A percentile compares a stretch with the other conserved stretches of the same genome.
These are phyloP conservation scores for Chlorocebus sabaeus DNA, from an alignment of 2,113 vertebrate species.

Conservation along the genomic window DNA sequence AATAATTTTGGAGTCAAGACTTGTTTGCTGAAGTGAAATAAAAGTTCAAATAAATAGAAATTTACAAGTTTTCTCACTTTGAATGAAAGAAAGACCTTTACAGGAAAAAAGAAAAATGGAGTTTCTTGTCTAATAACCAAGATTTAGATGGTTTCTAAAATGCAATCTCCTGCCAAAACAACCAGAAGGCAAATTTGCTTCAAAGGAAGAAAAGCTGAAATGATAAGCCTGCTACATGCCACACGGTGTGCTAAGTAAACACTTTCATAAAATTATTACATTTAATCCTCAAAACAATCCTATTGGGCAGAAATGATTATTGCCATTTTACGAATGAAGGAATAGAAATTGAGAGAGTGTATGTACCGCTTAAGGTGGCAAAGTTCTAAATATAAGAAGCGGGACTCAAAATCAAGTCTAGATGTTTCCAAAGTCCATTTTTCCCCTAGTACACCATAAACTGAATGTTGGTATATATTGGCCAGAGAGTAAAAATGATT, in stretches of 20 bases:
- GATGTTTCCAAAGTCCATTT: neutral
- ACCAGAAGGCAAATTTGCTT: neutral
- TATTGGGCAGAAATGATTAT: conserved; percentile 43
- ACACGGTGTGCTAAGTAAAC: neutral
- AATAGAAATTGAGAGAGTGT: neutral
- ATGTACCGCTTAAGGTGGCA: neutral
- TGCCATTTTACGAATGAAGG: neutral
- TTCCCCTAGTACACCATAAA: neutral
- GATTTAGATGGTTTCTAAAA: neutral
- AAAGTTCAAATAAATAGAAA: conserved; percentile 14
- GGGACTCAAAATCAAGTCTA: neutral
- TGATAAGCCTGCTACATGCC: neutral
- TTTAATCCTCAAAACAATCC: conserved; percentile 26
- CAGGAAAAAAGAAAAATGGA: neutral
- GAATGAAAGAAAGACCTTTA: neutral
- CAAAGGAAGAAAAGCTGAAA: neutral
- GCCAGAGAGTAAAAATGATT: conserved; percentile 34
- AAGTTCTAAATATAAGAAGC: neutral
- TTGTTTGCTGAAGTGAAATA: neutral
- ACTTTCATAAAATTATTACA: conserved; percentile 50
- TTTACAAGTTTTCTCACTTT: neutral
- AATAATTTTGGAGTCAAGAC: neutral
- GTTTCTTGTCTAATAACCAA: neutral
- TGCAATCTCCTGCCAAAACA: neutral
- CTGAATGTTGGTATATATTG: neutral